phyloP scores from a whole-genome alignment of 2,113 vertebrate genomes.

The Tupaia tana region DNA sequence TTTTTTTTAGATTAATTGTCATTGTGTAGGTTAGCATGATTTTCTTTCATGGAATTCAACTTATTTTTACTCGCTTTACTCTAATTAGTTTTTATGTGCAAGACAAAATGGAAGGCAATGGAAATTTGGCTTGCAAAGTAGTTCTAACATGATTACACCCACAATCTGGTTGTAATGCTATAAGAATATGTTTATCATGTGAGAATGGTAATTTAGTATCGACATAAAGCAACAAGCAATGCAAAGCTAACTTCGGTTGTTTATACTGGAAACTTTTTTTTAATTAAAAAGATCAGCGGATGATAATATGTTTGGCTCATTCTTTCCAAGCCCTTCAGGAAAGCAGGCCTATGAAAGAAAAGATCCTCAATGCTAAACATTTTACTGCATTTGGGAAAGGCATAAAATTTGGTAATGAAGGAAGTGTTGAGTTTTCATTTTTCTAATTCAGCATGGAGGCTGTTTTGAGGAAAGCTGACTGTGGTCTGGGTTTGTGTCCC shows the following conservation, averaged over 20 bases:
- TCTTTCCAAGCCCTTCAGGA: constrained; percentile 55
- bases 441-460: constrained; percentile 47
- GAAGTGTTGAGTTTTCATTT: constrained; percentile 59
- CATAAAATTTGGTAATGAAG: constrained; percentile 60
- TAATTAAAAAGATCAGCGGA: background rate
- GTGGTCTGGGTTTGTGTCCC: constrained; percentile 68
- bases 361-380: constrained; percentile 62
- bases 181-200: constrained; percentile 60
- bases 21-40: constrained; percentile 35
- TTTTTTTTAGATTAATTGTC: constrained; percentile 56
- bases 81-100: constrained; percentile 62
- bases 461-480: constrained; percentile 58
- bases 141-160: constrained; percentile 55
- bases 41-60: constrained; percentile 53
- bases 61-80: constrained; percentile 67
- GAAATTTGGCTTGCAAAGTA: constrained; percentile 72
- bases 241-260: constrained; percentile 39
- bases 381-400: constrained; percentile 64
- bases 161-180: constrained; percentile 55
- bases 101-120: constrained; percentile 68
- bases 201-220: constrained; percentile 45
- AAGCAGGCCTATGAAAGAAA: constrained; percentile 64
- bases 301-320: background rate
- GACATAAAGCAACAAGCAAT: constrained; percentile 36
- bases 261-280: background rate